phyloP scores from a whole-genome alignment of 2,113 vertebrate species.

The Acanthochromis polyacanthus region DNA sequence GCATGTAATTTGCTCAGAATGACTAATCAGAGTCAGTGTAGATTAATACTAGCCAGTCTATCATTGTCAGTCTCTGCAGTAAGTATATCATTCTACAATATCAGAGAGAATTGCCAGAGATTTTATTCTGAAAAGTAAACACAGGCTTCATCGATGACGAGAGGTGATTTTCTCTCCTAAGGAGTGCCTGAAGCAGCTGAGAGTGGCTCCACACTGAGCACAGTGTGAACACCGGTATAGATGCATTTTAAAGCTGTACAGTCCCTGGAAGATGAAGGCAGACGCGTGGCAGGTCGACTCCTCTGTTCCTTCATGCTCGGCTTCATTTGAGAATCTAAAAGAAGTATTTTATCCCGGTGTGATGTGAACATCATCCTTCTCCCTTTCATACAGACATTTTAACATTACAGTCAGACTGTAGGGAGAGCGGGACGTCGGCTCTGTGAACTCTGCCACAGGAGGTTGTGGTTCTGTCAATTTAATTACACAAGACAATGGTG shows the following conservation, averaged over 20 bases:
- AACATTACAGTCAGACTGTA: slow-evolving; percentile 26
- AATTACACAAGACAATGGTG: slow-evolving; percentile 53
- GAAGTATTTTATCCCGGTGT: slow-evolving; percentile 11
- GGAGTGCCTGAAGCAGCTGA: slow-evolving; percentile 11
- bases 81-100: not conserved
- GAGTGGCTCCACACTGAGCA: slow-evolving; percentile 6
- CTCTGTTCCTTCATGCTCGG: slow-evolving; percentile 22
- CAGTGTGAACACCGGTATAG: slow-evolving; percentile 19
- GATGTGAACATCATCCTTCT: slow-evolving; percentile 41
- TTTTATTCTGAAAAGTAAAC: slow-evolving; percentile 6
- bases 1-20: not conserved
- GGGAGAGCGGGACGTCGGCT: slow-evolving; percentile 1
- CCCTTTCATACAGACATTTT: slow-evolving; percentile 35
- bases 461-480: slow-evolving; percentile 56
- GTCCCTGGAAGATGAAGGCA: slow-evolving; percentile 25
- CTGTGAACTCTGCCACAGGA: slow-evolving; percentile 52
- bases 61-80: not conserved
- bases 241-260: slow-evolving; percentile 19
- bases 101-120: slow-evolving; percentile 1
- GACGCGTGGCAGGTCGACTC: slow-evolving; percentile 17
- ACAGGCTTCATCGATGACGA: not conserved
- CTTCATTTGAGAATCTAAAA: slow-evolving; percentile 40
- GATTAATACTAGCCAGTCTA: not conserved
- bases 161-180: slow-evolving; percentile 3
- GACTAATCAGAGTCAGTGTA: not conserved